Evolutionary conservation across 2,113 vertebrate species (phyloP), one percentile per base, ranked within the genome.

Genomic region (Lophura nycthemera): DNA sequence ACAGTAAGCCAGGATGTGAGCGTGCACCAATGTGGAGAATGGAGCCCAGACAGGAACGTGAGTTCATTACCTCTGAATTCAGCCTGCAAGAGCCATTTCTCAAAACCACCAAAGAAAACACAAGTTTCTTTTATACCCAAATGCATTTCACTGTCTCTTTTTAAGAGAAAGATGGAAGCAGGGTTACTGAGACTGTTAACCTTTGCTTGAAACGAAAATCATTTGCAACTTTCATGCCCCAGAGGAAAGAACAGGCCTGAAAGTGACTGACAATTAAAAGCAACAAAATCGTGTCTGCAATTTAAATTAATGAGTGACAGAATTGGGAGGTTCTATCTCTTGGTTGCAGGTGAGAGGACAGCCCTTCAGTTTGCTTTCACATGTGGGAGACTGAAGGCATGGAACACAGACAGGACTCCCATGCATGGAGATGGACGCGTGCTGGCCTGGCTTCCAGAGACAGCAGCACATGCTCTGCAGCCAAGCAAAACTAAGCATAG

Each of bases 191-290:
- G 71, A 85, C 72, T 47, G 79, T 63, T 93, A 93, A 95, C 93
- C 54, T 88, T 87, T 73, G 60, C 90, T 89, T 80, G 50, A 42
- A 92, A 89, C 13, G 76, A 93, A 94, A 93, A 34, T 83, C 86
- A 95, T 94, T 90, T 95, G 92, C 86, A 90, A 93, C 61, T 81
- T 69, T 83, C n/a, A 52, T 13, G 52, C 61, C 83, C 77, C 90
- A 94, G 57, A 92, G 93, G 90, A 90, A 56, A 91, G 86, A 96
- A 91, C 77, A 95, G 93, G 89, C 93, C 92, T 94, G 77, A 73
- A 94, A 93, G 86, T 63, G 92, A 95, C 70, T 87, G 88, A 95
- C 94, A 95, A 95, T 95, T 91, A 96, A 93, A 93, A 97, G 72
- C 83, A 66, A 89, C 32, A 57, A 71, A 90, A 87, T 52, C 40